Percentiles rank a stretch among this genome's conserved stretches.
Conservation (phyloP, 1,140 invertebrate genomes). For the Delia radicum region DNA sequence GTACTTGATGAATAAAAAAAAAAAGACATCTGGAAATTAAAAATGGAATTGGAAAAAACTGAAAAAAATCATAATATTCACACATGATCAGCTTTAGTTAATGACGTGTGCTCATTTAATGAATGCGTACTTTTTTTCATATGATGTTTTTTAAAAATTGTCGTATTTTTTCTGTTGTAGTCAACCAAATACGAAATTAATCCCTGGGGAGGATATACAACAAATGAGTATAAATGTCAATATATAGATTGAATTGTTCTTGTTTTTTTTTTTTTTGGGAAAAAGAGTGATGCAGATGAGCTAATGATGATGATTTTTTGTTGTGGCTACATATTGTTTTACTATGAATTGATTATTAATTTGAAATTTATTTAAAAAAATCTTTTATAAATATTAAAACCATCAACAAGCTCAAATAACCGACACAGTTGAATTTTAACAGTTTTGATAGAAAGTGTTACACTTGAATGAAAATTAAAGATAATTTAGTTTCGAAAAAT, state of each 20-base stretch:
- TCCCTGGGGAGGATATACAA: not conserved
- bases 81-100: not conserved
- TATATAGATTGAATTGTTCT: too few relatives aligned
- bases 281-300: not conserved
- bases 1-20: not conserved
- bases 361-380: not conserved
- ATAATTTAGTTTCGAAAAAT: not conserved
- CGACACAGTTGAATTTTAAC: not conserved
- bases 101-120: not conserved
- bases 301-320: not conserved
- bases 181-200: not conserved
- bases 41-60: not conserved
- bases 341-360: not conserved
- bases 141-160: not conserved
- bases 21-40: not conserved
- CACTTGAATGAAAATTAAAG: not conserved
- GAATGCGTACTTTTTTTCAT: not conserved
- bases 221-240: not conserved
- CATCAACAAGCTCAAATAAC: slow-evolving; percentile 2
- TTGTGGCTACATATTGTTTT: not conserved
- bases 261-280: not conserved
- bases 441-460: slow-evolving; percentile 10
- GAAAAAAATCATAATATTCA: not conserved
- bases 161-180: not conserved
- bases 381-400: not conserved